phyloP scores from a whole-genome alignment of 2,797 vertebrate species.

The Loriculus beryllinus region DNA sequence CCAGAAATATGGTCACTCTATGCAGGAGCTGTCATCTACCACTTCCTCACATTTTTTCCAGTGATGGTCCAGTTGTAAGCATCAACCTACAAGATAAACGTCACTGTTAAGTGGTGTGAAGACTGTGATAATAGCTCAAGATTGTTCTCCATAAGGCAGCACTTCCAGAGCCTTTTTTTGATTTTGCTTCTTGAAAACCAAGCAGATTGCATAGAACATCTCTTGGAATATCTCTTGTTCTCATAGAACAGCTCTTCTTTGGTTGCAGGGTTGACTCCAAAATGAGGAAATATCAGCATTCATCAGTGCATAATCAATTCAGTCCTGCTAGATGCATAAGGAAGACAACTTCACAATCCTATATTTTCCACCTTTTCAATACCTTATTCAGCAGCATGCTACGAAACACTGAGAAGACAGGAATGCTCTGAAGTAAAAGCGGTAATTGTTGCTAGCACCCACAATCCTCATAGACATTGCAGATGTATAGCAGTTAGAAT shows the following conservation, averaged over 20 bases:
- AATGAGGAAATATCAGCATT: neutral
- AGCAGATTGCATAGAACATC: neutral
- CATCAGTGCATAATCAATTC: neutral
- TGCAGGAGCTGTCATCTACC: neutral
- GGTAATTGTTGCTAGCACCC: neutral
- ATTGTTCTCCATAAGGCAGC: neutral
- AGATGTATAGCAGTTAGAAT: neutral
- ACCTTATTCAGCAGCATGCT: neutral
- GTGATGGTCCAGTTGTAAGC: neutral
- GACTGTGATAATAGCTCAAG: neutral
- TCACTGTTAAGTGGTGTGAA: neutral
- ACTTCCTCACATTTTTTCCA: neutral
- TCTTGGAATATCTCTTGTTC: neutral
- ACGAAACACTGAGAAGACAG: neutral
- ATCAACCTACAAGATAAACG: neutral
- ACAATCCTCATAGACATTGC: neutral
- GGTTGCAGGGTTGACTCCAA: neutral
- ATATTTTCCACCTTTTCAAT: neutral
- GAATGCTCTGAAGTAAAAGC: neutral
- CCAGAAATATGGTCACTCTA: neutral
- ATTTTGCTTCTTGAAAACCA: neutral
- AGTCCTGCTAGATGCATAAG: neutral
- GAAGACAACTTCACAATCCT: neutral
- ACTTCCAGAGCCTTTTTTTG: neutral
- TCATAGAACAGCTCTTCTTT: neutral